A percentile compares a stretch with the other conserved stretches of the same genome.
These are phyloP conservation scores for Noctua pronuba DNA, from an alignment of 2,888 invertebrate species.

Conservation along the genomic window DNA sequence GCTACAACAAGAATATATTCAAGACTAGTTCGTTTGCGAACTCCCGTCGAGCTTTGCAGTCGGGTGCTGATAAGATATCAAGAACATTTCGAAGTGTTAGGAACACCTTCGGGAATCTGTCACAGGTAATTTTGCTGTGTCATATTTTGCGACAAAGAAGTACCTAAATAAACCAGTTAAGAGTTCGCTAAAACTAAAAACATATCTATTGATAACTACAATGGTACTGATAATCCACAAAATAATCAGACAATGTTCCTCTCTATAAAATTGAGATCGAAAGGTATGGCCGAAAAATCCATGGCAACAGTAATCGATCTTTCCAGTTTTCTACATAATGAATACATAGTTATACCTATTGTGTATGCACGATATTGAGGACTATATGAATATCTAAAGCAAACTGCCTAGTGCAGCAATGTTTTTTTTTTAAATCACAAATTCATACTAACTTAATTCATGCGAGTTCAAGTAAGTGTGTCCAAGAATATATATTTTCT, in stretches of 20 bases:
- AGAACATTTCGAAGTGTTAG: constrained; percentile 92
- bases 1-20: constrained; percentile 85
- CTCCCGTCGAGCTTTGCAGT: constrained; percentile 91
- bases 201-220: neutral
- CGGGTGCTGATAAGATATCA: constrained; percentile 92
- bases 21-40: constrained; percentile 90
- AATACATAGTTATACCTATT: neutral
- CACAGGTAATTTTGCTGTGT: constrained; percentile 89
- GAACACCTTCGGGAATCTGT: constrained; percentile 92
- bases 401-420: neutral
- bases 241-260: neutral
- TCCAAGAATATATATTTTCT: neutral
- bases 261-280: neutral
- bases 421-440: neutral
- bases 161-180: neutral
- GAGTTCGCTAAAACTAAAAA: neutral
- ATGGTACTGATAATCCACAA: neutral
- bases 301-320: constrained; percentile 48
- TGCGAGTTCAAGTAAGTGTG: neutral
- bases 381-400: neutral
- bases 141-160: neutral
- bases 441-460: neutral
- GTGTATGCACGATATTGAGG: neutral
- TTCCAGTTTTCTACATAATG: neutral
- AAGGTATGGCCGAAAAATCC: constrained; percentile 16